Conservation (phyloP, 2,113 vertebrate species). For the Kryptolebias marmoratus region DNA sequence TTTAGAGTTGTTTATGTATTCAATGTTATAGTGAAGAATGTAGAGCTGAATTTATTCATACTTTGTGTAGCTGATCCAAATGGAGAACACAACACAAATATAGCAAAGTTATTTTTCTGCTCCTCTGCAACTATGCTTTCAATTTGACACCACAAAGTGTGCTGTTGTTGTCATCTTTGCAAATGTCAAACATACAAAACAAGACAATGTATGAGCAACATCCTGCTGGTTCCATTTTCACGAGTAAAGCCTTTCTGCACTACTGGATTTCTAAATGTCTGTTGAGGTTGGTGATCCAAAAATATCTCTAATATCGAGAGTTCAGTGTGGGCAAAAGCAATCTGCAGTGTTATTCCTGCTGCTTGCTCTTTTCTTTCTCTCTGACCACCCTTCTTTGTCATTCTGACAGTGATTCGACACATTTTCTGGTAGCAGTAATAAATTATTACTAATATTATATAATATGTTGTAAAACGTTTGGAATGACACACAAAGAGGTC, state of each 20-base stretch:
- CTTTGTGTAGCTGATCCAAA: not conserved
- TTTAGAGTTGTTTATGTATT: not conserved
- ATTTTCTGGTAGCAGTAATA: not conserved
- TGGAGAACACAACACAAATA: not conserved
- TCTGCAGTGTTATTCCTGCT: not conserved
- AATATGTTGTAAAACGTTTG: not conserved
- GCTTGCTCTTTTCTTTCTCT: not conserved
- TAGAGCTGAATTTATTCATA: not conserved
- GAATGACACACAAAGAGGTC: no score
- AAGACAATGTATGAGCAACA: not conserved
- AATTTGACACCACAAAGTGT: not conserved
- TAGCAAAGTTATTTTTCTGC: not conserved
- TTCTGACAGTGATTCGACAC: not conserved
- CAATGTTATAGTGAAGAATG: not conserved
- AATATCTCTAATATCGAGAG: not conserved
- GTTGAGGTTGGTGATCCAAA: not conserved
- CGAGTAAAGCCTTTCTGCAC: not conserved
- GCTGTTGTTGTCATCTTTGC: not conserved
- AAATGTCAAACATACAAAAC: slow-evolving; percentile 8
- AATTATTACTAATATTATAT: not conserved
- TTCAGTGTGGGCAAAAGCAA: not conserved
- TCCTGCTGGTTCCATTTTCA: slow-evolving; percentile 2
- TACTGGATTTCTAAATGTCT: slow-evolving; percentile 3
- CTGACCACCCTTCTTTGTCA: not conserved
- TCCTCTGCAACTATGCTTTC: not conserved